Base-by-base conservation (phyloP, 2,797 vertebrate species). In the Rhincodon typus region DNA sequence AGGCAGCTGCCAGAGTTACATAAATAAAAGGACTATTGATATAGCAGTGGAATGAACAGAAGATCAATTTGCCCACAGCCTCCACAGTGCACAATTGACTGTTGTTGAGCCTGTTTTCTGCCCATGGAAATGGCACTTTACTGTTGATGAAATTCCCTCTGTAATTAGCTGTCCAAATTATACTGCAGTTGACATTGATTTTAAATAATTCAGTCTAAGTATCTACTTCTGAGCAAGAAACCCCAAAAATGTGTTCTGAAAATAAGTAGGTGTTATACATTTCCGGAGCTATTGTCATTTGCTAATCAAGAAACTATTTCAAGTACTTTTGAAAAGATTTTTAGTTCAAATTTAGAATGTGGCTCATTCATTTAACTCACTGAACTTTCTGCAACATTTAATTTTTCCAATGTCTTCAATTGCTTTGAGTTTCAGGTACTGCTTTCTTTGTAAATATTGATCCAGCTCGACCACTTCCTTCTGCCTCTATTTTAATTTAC, bases 401-500 rank as follows among this genome's bases (percentile, higher is more conserved):
- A 93, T 93, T 42, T 67, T 93, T 69, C 17, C n/a, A 2, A 67
- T 69, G 66, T 69, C n/a, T 69, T 93, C 90, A 42, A 66, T 53
- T 93, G 90, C 67, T 66, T 93, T 38, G 30, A 67, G 66, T 69
- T 93, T 27, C 62, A 93, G 90, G 66, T 42, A 42, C 6, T 42
- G 90, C 66, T 93, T 93, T 93, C 90, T 93, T 38, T 93, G 62
- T 69, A 93, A 69, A 93, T 69, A 66, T 69, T 42, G 66, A 93
- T 69, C 62, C 66, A 67, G n/a, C n/a, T 42, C 66, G 25, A 50
- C 69, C 27, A 30, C 42, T 94, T 74, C 94, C 46, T 94, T 34
- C 70, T 34, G 94, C 70, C 46, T 95, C 70, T 77, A 95, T 53
- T 53, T 94, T 95, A 95, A 77, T 95, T 72, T 95, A 72, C 70